phyloP scores from a whole-genome alignment of 1,140 invertebrate genomes.

The Drosophila nikananu region DNA sequence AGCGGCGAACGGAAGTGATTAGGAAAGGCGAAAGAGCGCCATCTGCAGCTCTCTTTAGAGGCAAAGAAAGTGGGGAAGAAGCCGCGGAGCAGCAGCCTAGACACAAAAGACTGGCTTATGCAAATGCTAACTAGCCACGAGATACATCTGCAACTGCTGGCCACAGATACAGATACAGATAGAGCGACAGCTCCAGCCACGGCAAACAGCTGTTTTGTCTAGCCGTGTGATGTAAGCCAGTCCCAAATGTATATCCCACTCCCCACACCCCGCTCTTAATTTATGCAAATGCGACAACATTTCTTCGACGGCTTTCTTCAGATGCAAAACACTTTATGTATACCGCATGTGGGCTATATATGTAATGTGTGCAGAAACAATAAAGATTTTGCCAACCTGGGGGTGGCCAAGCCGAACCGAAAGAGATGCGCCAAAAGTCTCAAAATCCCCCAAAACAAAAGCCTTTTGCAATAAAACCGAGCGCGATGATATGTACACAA shows the following conservation, averaged over 20 bases:
- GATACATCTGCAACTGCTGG: slow-evolving; percentile 2
- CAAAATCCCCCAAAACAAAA: slow-evolving; percentile 14
- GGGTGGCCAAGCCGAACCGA: slow-evolving; percentile 61
- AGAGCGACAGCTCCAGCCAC: slow-evolving; percentile 1
- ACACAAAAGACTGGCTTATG: slow-evolving; percentile 75
- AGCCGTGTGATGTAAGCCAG: slow-evolving; percentile 68
- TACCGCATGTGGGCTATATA: slow-evolving; percentile 17
- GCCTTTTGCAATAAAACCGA: slow-evolving; percentile 27
- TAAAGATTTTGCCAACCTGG: slow-evolving; percentile 49
- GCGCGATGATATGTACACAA: slow-evolving; percentile 28
- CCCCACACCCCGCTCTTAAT: slow-evolving; percentile 61
- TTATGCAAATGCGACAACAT: slow-evolving; percentile 77
- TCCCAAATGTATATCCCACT: slow-evolving; percentile 27
- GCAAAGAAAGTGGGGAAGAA: slow-evolving; percentile 74
- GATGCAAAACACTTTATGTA: slow-evolving; percentile 41
- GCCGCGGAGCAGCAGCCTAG: slow-evolving; percentile 11
- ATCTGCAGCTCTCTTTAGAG: slow-evolving; percentile 5
- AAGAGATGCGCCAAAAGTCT: slow-evolving; percentile 4
- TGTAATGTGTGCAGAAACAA: slow-evolving; percentile 40
- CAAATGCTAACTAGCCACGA: slow-evolving; percentile 58
- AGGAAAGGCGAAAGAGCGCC: slow-evolving; percentile 57
- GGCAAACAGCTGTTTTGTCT: slow-evolving; percentile 63
- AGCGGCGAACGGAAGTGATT: slow-evolving; percentile 75
- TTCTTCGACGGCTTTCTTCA: slow-evolving; percentile 76
- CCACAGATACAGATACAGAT: slow-evolving; percentile 24